A percentile compares a stretch with the other conserved stretches of the same genome.
Conservation (phyloP, 2,888 invertebrate genomes). For the Chorisops tibialis region DNA sequence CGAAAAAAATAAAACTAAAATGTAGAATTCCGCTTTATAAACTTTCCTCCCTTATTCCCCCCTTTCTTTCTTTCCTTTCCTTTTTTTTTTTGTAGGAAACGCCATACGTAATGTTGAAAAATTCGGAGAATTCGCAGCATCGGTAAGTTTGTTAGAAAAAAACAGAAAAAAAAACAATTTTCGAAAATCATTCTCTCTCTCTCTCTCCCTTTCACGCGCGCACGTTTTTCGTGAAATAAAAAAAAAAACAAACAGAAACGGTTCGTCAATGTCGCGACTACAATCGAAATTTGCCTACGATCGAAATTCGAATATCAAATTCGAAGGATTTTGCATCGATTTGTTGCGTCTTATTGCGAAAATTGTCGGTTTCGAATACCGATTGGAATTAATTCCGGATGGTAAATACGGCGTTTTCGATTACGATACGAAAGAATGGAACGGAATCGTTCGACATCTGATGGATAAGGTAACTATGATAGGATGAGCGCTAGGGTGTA, state of each 20-base stretch:
- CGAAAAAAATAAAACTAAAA: no score
- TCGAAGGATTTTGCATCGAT: constrained; percentile 73
- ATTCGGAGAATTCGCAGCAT: neutral
- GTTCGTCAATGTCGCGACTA: neutral
- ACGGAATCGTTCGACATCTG: constrained; percentile 81
- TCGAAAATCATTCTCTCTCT: no score
- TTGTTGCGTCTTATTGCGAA: constrained; percentile 61
- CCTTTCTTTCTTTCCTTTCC: neutral
- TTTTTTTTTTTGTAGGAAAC: constrained; percentile 18
- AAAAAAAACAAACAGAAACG: constrained; percentile 2
- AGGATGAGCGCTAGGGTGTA: neutral
- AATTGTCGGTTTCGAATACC: constrained; percentile 81
- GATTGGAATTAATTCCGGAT: constrained; percentile 79
- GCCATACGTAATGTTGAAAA: constrained; percentile 26
- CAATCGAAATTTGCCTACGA: neutral
- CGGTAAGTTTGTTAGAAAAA: constrained; percentile 4
- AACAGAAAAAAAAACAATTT: no score
- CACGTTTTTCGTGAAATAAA: neutral
- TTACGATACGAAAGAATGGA: constrained; percentile 84
- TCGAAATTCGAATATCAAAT: constrained; percentile 57
- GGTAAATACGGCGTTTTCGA: constrained; percentile 86
- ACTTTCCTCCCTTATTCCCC: no score
- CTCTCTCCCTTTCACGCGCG: neutral
- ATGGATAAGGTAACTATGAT: constrained; percentile 70
- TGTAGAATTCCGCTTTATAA: no score